Percentiles rank a stretch among this genome's conserved stretches.
Evolutionary conservation across 1,140 invertebrate genomes (phyloP).

Genomic region (Chymomyza costata): DNA sequence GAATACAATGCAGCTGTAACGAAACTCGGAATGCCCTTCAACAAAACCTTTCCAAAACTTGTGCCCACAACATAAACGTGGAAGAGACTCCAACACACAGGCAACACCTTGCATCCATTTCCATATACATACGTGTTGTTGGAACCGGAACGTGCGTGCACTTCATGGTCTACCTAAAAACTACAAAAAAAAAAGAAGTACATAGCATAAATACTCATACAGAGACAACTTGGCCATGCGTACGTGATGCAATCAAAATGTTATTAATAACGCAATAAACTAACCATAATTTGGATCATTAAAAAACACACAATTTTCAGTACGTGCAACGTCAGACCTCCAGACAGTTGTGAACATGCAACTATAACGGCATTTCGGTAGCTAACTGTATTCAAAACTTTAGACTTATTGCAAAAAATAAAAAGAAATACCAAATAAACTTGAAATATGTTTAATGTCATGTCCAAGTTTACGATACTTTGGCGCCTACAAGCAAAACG

Average conservation of each 20-base stretch:
- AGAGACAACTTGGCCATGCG: slow-evolving; percentile 42
- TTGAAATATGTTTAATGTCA: slow-evolving; percentile 16
- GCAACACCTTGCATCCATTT: slow-evolving; percentile 56
- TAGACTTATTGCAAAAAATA: slow-evolving; percentile 2
- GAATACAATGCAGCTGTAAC: slow-evolving; percentile 8
- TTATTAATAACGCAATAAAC: slow-evolving; percentile 73
- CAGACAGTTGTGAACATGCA: too few species aligned
- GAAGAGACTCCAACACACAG: slow-evolving; percentile 13
- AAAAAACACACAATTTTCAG: slow-evolving; percentile 63
- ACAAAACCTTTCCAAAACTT: slow-evolving; percentile 6
- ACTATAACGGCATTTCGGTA: too few species aligned
- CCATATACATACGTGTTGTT: slow-evolving; percentile 57
- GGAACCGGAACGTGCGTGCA: slow-evolving; percentile 44
- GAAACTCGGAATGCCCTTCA: slow-evolving; percentile 55
- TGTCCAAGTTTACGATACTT: slow-evolving; percentile 24
- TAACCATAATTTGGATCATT: slow-evolving; percentile 70
- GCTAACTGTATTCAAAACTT: too few species aligned
- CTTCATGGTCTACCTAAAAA: slow-evolving; percentile 5
- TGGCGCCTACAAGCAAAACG: too few species aligned
- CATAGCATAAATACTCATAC: too few species aligned
- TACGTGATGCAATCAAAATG: slow-evolving; percentile 73
- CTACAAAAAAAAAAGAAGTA: slow-evolving; percentile 4
- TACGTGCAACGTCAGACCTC: slow-evolving; percentile 44
- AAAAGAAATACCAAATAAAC: neutral
- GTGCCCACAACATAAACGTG: slow-evolving; percentile 41